Percentiles rank a stretch among this genome's conserved stretches.
phyloP scores from a whole-genome alignment of 2,797 vertebrate species.

The Eulemur mongoz region DNA sequence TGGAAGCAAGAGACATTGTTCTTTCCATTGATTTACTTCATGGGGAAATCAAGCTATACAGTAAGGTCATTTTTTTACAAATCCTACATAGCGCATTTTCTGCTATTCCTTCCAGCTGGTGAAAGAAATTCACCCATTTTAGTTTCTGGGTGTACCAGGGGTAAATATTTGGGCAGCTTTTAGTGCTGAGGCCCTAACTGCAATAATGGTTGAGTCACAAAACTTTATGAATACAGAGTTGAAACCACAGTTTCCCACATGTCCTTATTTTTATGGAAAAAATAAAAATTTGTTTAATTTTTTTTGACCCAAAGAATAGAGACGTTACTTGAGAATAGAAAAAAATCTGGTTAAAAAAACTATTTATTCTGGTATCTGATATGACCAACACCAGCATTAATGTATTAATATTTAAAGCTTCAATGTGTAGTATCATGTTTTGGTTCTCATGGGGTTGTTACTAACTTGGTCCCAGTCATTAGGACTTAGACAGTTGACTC shows the following conservation, averaged over 20 bases:
- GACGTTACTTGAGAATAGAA: background rate
- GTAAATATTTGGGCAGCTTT: background rate
- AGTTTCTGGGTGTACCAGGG: background rate
- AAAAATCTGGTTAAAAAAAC: background rate
- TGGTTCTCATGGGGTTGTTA: background rate
- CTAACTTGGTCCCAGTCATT: background rate
- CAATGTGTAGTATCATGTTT: rapidly evolving
- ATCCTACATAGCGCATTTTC: background rate
- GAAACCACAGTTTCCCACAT: background rate
- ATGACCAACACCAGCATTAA: rapidly evolving
- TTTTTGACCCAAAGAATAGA: background rate
- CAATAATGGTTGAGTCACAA: background rate
- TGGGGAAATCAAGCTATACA: background rate
- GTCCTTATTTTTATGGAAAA: background rate
- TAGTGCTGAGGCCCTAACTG: background rate
- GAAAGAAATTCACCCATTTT: background rate
- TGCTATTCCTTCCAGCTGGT: background rate
- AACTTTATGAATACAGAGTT: background rate
- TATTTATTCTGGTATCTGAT: background rate
- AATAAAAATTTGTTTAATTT: background rate
- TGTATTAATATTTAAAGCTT: background rate
- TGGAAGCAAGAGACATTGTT: background rate
- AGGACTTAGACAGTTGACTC: background rate
- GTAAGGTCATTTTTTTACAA: background rate
- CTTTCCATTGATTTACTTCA: background rate